Base-by-base conservation (phyloP, 2,113 vertebrate genomes). In the Sterrhoptilus dennistouni region DNA sequence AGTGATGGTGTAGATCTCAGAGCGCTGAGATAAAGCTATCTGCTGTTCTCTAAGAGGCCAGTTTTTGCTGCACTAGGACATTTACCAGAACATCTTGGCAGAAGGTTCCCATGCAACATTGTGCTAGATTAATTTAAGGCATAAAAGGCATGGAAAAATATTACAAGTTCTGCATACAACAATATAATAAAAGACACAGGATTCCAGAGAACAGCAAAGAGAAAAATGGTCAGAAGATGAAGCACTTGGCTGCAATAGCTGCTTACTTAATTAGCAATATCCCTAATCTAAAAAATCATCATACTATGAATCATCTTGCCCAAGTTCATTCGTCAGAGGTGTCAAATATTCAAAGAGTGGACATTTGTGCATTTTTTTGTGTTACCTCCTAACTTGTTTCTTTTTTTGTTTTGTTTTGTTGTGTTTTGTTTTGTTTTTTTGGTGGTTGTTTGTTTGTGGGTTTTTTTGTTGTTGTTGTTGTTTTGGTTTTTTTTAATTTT, bases 1-100 rank as follows among this genome's bases (percentile, higher is more conserved):
- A 29, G 14, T 0, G 1, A 25, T 18, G 42, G 15, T 13, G 24
- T 29, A 0, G 0, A 15, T 59, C 53, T 56, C 0, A 0, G 10
- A 90, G 21, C 14, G 56, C 24, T 6, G 8, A 76, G 38, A 11
- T 76, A 86, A 86, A 70, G 15, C 12, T 76, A 19, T 40, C 25
- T 66, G 27, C 14, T 50, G 27, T 47, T 83, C 59, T 31, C 0
- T 47, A 57, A 86, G 8, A 77, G 13, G 9, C 19, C 74, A 76
- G 27, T 5, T 79, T 33, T 47, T 2, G 4, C 38, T 75, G 38
- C 21, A 64, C 25, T 29, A 75, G 12, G 75, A 60, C 14, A 2
- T 77, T 90, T 90, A 50, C 44, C 69, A 75, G 52, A 96, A 85
- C 0, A 2, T 68, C 71, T 83, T 92, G 76, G 36, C 64, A 90